A percentile compares a stretch with the other conserved stretches of the same genome.
Conservation (phyloP, 2,113 vertebrate genomes). For the Isichthys henryi region DNA sequence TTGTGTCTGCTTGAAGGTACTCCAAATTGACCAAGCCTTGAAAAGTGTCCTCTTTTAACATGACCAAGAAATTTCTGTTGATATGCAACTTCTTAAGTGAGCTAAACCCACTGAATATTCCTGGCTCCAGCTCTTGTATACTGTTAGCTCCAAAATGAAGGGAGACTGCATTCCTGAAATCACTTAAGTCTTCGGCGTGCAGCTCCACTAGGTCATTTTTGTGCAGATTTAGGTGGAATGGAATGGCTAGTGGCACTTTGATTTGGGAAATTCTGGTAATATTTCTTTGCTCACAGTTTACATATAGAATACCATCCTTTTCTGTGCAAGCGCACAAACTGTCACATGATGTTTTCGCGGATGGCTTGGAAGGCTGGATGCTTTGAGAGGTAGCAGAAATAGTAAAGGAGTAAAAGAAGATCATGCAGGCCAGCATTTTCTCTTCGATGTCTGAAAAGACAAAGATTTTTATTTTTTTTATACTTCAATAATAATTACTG, state of each 20-base stretch:
- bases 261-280: constrained; percentile 83
- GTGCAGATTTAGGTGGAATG: constrained; percentile 86
- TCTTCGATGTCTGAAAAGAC: constrained; percentile 45
- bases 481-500: neutral
- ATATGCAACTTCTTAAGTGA: constrained; percentile 92
- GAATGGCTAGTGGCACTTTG: constrained; percentile 72
- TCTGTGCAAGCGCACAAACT: constrained; percentile 80
- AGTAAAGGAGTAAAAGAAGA: constrained; percentile 64
- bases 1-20: constrained; percentile 94
- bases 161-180: constrained; percentile 75
- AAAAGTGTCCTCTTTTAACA: constrained; percentile 88
- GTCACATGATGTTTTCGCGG: constrained; percentile 71
- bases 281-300: constrained; percentile 85
- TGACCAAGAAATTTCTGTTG: constrained; percentile 94
- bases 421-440: constrained; percentile 76
- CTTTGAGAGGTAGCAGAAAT: constrained; percentile 57
- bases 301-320: constrained; percentile 77
- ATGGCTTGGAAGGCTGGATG: constrained; percentile 56
- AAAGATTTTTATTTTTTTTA: constrained; percentile 4
- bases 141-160: constrained; percentile 92
- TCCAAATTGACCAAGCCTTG: constrained; percentile 89
- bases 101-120: constrained; percentile 79
- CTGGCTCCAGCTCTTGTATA: constrained; percentile 87
- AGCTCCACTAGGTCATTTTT: constrained; percentile 83
- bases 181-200: constrained; percentile 75